Evolutionary conservation across 92 coral and sea anemone species (phyloP), one percentile per base, ranked within the genome.

Genomic region (Epizoanthus stellaris): DNA sequence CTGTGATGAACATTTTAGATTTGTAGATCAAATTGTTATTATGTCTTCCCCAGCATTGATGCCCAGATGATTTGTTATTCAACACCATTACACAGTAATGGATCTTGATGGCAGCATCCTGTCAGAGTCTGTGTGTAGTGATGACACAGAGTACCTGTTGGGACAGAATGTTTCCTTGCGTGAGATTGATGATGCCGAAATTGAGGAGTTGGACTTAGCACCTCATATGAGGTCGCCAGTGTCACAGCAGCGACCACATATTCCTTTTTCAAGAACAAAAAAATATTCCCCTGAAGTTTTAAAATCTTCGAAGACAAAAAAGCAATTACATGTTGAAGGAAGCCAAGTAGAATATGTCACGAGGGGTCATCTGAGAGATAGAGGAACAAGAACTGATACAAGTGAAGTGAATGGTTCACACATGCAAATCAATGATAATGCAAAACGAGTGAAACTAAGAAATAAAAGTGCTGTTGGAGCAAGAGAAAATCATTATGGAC

Each of bases 91-190:
- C 64, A 64, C 69, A 49, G 56, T 10, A 47, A 94, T 94, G 98
- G 95, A 94, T 79, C 85, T 72, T 15, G 92, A 94, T 59, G 85
- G 80, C 73, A 94, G 93, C 83, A 65, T 83, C 13, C 84, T 89
- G 65, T 92, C 95, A 3, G 94, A 90, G 43, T 95, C 98, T 47
- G 82, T 94, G 25, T 93, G 99, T 76, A 97, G 99, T 71, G 99
- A 97, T 60, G 98, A 97, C 80, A 97, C 99, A 0, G 99, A 94
- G 62, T 92, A 91, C 77, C 92, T 97, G 42, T 87, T 95, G 4
- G 95, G 97, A 59, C 98, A 95, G 77, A 97, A 95, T 88, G 91
- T 93, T 49, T 97, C 99, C 19, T 57, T 97, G 57, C 90, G 95
- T 53, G 99, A 97, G 76, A 90, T 97, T 64, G 99, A 97, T 62